Evolutionary conservation across 2,888 invertebrate species (phyloP), one percentile per base, ranked within the genome.

Genomic region (Heteropelma amictum): DNA sequence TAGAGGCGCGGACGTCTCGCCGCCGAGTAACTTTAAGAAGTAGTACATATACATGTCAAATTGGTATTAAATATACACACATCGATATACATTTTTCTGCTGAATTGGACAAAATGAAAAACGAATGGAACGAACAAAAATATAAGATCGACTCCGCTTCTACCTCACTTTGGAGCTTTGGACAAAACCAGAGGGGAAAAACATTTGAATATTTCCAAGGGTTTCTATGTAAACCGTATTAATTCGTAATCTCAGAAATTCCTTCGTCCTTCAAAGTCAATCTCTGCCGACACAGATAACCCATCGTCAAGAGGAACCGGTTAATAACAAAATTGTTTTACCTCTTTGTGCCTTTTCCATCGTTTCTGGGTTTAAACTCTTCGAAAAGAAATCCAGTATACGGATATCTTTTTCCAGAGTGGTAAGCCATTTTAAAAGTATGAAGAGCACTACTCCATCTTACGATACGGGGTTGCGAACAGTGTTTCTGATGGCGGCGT

Each of bases 81-180:
- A 19, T 47, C 28, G 33, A 26, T 3, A 14, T 35, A 45, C 12
- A 35, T 21, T 26, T 45, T 42, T 30, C 21, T 30, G 23, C n/a
- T n/a, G n/a, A 70, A 51, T 56, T 42, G 23, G 35, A 35, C 28
- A 28, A 35, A 65, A 70, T 72, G 60, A 30, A 28, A 65, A 58
- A 64, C 45, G 14, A 53, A 51, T n/a, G 58, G 30, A 60, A 61
- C 65, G 54, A 61, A 42, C 23, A 28, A 38, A 40, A 74, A 65
- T 65, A 65, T 26, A 26, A 70, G 47, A 65, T 74, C 33, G 33
- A 10, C n/a, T 14, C 7, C 35, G 17, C n/a, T 26, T 30, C 51
- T 19, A 23, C 8, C 45, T 30, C 19, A 8, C 17, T 28, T 21
- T 17, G 6, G n/a, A 14, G 58, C 17, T 14, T 35, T 45, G 6